phyloP scores from a whole-genome alignment of 1,140 invertebrate genomes.

The Gryon sp. region DNA sequence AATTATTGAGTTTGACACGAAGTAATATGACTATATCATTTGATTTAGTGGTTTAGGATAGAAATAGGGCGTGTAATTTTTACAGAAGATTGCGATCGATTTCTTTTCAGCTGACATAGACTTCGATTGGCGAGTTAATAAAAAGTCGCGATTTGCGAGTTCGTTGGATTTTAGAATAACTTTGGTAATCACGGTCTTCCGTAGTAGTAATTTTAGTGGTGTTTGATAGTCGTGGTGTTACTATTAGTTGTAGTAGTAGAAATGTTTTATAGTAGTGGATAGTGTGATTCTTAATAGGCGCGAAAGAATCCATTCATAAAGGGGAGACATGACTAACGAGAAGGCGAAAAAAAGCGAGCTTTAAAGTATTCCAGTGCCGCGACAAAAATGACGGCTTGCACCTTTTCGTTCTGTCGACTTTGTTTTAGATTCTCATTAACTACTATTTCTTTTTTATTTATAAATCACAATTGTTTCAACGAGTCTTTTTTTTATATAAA shows the following conservation, averaged over 20 bases:
- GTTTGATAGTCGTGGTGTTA: constrained; percentile 21
- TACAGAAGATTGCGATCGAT: constrained; percentile 27
- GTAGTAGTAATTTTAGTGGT: constrained; percentile 53
- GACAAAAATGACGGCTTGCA: constrained; percentile 54
- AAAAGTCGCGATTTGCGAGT: constrained; percentile 39
- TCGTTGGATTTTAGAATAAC: constrained; percentile 45
- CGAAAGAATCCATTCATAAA: constrained; percentile 75
- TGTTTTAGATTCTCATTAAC: constrained; percentile 35
- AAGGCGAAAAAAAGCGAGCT: constrained; percentile 65
- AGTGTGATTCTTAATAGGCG: constrained; percentile 72
- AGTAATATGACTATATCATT: constrained; percentile 13
- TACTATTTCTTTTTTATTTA: too few species aligned
- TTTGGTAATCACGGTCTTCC: constrained; percentile 42
- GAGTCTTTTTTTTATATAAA: too few species aligned
- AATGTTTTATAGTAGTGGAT: constrained; percentile 54
- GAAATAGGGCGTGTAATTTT: constrained; percentile 37
- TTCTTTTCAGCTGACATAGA: constrained; percentile 42
- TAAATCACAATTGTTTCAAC: too few species aligned
- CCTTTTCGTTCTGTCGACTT: constrained; percentile 2
- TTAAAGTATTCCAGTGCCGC: constrained; percentile 22
- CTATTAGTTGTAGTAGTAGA: constrained; percentile 38
- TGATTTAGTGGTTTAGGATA: constrained; percentile 45
- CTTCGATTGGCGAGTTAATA: constrained; percentile 52
- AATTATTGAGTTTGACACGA: constrained; percentile 4
- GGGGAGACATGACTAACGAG: constrained; percentile 73